Percentiles rank a stretch among this genome's conserved stretches.
phyloP scores from a whole-genome alignment of 2,888 invertebrate species.

The Melikaiella ostensackeni region DNA sequence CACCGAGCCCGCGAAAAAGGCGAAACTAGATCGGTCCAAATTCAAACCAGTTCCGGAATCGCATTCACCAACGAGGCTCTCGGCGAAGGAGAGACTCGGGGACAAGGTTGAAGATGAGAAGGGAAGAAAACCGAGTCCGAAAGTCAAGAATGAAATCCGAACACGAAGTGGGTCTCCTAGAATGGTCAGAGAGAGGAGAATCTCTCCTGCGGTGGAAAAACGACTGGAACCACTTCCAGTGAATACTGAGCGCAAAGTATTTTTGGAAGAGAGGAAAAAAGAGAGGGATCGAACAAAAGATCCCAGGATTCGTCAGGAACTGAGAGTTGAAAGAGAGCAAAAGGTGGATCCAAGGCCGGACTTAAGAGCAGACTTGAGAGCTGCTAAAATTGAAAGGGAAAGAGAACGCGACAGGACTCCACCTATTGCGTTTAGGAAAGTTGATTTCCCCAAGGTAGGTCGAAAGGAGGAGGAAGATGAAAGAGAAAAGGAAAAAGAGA shows the following conservation, averaged over 20 bases:
- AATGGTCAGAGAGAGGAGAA: slow-evolving; percentile 71
- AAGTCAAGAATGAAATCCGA: slow-evolving; percentile 72
- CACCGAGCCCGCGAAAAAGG: slow-evolving; percentile 70
- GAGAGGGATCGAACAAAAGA: slow-evolving; percentile 65
- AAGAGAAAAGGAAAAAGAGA: slow-evolving; percentile 71
- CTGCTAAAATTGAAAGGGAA: slow-evolving; percentile 61
- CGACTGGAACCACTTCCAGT: slow-evolving; percentile 59
- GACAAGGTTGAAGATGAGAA: slow-evolving; percentile 84
- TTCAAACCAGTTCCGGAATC: slow-evolving; percentile 67
- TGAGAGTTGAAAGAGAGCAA: slow-evolving; percentile 56
- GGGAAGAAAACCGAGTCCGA: slow-evolving; percentile 71
- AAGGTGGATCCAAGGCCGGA: slow-evolving; percentile 50
- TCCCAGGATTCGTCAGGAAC: slow-evolving; percentile 59
- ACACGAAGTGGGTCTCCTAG: slow-evolving; percentile 79
- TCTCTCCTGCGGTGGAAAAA: slow-evolving; percentile 67
- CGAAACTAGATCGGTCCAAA: slow-evolving; percentile 71
- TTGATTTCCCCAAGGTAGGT: slow-evolving; percentile 58
- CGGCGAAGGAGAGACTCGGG: slow-evolving; percentile 89
- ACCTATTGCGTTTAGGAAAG: slow-evolving; percentile 59
- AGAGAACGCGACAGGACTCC: slow-evolving; percentile 70
- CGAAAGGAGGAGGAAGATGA: slow-evolving; percentile 66
- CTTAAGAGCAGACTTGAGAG: slow-evolving; percentile 60
- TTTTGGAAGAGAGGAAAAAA: slow-evolving; percentile 70
- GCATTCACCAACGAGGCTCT: slow-evolving; percentile 82
- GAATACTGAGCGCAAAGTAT: slow-evolving; percentile 73